Percentiles rank a stretch among this genome's conserved stretches.
Conservation (phyloP, 2,797 vertebrate species). For the Hippocampus kuda region DNA sequence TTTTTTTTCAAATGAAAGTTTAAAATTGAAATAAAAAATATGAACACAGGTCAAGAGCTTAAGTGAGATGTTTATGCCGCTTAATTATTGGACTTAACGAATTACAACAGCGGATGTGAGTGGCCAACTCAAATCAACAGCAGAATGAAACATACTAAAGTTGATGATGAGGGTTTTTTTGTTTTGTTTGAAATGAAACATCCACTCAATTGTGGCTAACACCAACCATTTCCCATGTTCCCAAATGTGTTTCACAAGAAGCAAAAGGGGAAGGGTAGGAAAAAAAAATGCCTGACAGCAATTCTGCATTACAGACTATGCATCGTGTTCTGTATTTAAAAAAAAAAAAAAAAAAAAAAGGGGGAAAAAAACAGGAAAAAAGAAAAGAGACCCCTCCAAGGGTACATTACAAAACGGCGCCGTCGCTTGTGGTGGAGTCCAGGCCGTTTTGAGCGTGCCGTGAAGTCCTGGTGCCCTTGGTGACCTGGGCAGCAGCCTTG, state of each 20-base stretch:
- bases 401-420: slow-evolving; percentile 63
- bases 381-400: slow-evolving; percentile 37
- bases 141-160: slow-evolving; percentile 54
- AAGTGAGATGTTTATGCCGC: slow-evolving; percentile 49
- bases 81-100: slow-evolving; percentile 70
- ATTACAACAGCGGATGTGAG: slow-evolving; percentile 66
- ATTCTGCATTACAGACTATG: slow-evolving; percentile 77
- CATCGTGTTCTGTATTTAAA: slow-evolving; percentile 60
- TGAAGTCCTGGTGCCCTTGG: slow-evolving; percentile 96
- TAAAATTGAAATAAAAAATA: slow-evolving; percentile 71
- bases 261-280: slow-evolving; percentile 60
- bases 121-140: slow-evolving; percentile 66
- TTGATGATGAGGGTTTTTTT: no score
- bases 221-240: slow-evolving; percentile 67
- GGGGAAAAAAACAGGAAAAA: slow-evolving; percentile 27
- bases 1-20: slow-evolving; percentile 72
- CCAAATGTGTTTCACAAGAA: slow-evolving; percentile 82
- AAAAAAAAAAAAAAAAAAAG: slow-evolving; percentile 31
- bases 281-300: slow-evolving; percentile 78
- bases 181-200: slow-evolving; percentile 74
- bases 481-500: slow-evolving; percentile 76
- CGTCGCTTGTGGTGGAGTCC: slow-evolving; percentile 72
- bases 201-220: slow-evolving; percentile 71
- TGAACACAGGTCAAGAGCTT: slow-evolving; percentile 77
- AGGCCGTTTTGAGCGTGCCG: slow-evolving; percentile 95